Conservation (phyloP, 2,888 invertebrate genomes). For the Microchrysa polita region DNA sequence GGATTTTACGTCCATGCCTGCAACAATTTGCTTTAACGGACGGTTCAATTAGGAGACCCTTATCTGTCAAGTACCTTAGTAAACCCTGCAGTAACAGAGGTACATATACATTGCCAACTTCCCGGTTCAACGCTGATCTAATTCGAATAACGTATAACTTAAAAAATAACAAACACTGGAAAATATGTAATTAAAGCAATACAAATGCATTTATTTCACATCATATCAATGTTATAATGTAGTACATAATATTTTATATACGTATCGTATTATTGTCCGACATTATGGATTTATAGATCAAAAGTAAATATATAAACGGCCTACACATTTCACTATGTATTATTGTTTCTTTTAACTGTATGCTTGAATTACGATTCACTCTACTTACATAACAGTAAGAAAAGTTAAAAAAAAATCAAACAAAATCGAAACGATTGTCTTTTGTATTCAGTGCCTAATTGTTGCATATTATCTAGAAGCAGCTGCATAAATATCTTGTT, state of each 20-base stretch:
- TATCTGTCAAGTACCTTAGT: too few relatives aligned
- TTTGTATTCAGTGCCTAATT: conserved; percentile 40
- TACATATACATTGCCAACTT: too few relatives aligned
- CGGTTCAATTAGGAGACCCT: too few relatives aligned
- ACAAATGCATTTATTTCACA: conserved; percentile 25
- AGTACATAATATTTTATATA: not conserved
- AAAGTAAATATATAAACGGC: not conserved
- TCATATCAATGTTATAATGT: not conserved
- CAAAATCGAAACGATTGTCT: conserved; percentile 43
- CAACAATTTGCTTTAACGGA: too few relatives aligned
- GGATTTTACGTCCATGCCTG: too few relatives aligned
- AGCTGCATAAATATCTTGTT: too few relatives aligned
- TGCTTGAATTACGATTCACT: not conserved
- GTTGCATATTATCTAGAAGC: too few relatives aligned
- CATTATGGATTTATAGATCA: not conserved
- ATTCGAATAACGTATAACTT: too few relatives aligned
- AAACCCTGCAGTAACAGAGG: too few relatives aligned
- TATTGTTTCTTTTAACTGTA: conserved; percentile 17
- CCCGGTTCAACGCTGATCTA: too few relatives aligned
- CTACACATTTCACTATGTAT: conserved; percentile 17
- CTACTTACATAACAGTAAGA: not conserved
- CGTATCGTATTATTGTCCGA: not conserved
- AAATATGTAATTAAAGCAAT: conserved; percentile 6
- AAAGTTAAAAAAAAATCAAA: conserved; percentile 17
- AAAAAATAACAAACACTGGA: too few relatives aligned